These are phyloP conservation scores for Amblyopsis hoosieri DNA, from an alignment of 2,797 vertebrate species.

Conservation along the genomic window DNA sequence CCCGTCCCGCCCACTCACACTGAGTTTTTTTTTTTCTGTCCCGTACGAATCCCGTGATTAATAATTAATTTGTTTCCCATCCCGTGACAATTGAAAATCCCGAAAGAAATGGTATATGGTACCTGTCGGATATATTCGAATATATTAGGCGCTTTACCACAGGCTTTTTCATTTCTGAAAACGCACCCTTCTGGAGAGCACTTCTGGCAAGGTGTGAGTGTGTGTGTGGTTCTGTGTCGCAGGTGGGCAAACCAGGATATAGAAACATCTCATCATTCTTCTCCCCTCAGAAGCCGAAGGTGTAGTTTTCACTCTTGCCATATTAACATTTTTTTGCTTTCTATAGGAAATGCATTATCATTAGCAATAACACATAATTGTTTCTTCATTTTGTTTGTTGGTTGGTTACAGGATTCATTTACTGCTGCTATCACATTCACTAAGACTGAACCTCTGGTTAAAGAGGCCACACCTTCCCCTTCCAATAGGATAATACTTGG, in stretches of 20 bases:
- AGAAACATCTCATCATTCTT: conserved; percentile 73
- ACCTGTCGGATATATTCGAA: too few species aligned
- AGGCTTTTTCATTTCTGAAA: too few species aligned
- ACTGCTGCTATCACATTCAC: neutral
- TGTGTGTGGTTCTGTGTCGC: conserved; percentile 16
- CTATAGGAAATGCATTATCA: neutral
- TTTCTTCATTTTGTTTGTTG: conserved; percentile 19
- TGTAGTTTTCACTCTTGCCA: conserved; percentile 23
- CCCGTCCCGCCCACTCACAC: too few species aligned
- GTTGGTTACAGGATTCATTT: conserved; percentile 38
- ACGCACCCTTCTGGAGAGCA: neutral
- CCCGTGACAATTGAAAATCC: too few species aligned
- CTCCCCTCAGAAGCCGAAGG: conserved; percentile 51
- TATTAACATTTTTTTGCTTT: neutral
- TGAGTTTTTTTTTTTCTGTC: too few species aligned
- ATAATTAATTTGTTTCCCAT: too few species aligned
- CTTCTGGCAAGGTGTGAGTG: neutral
- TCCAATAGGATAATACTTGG: conserved; percentile 48
- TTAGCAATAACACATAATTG: neutral
- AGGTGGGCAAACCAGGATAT: conserved; percentile 60
- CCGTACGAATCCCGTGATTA: too few species aligned
- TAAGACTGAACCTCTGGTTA: conserved; percentile 32
- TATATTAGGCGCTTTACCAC: too few species aligned
- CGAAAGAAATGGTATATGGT: too few species aligned
- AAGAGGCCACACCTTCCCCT: conserved; percentile 36